Percentiles rank a stretch among this genome's conserved stretches.
Conservation (phyloP, 1,140 invertebrate species). For the Heliconius hewitsoni region DNA sequence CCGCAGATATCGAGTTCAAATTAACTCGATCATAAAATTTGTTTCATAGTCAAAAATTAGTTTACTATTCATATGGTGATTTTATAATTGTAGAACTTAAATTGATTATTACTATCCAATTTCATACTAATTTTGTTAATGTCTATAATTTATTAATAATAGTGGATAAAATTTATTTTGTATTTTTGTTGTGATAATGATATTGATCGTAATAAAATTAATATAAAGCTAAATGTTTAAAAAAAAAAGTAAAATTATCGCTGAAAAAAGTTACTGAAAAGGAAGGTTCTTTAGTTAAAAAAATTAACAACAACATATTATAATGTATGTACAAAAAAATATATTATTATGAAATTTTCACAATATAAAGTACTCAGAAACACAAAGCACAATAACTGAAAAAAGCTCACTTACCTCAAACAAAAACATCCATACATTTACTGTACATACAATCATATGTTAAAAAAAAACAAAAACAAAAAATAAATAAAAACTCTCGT, state of each 20-base stretch:
- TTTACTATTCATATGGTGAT: neutral
- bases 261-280: too few species aligned
- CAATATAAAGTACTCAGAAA: neutral
- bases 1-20: neutral
- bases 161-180: neutral
- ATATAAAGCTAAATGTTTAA: too few species aligned
- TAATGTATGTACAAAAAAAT: too few species aligned
- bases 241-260: too few species aligned
- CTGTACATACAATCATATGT: neutral
- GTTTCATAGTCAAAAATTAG: neutral
- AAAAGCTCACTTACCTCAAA: conserved; percentile 5
- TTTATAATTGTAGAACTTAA: conserved; percentile 3
- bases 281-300: too few species aligned
- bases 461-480: neutral
- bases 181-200: neutral
- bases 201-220: neutral
- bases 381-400: neutral
- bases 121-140: conserved; percentile 12
- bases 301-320: too few species aligned
- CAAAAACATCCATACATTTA: neutral
- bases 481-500: neutral
- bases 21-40: neutral
- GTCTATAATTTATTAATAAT: neutral
- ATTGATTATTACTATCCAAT: conserved; percentile 1
- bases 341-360: neutral